Base-by-base conservation (phyloP, 2,113 vertebrate species). In the Ciconia boyciana region DNA sequence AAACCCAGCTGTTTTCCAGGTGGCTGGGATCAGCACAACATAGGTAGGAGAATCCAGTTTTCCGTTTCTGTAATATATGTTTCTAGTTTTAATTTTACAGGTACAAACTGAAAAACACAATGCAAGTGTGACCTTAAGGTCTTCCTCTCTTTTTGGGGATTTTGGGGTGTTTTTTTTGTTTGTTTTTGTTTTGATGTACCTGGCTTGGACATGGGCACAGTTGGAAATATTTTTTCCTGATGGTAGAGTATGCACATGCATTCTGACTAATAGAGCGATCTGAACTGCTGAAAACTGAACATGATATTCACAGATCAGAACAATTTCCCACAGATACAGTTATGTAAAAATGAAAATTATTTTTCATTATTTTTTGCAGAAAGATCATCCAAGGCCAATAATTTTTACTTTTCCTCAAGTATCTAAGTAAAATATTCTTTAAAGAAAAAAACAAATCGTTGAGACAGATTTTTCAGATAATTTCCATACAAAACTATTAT, bases 1-100 rank as follows among this genome's bases (percentile, higher is more conserved):
- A 49, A 58, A 9, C 34, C 8, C 0, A 1, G 2, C 61, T 61
- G 36, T 16, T 49, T 58, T 13, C 55, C 1, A 0, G 41, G 31
- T n/a, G 16, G 2, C 16, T 64, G 39, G 65, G 31, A 41, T 32
- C 46, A 58, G 61, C 46, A 44, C 18, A 4, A 7, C 24, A 25
- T 7, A 24, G 11, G 7, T 0, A 2, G 88, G 22, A 88, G 11
- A n/a, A 74, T n/a, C 41, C 29, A 28, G 8, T 18, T 46, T 21
- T 41, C 69, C 43, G 5, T 44, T 11, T 18, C 39, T 41, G 5
- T 25, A 13, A 46, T 25, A 31, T 0, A 1, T 4, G 4, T 9
- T 71, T 21, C 57, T 16, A 48, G 3, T 36, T 46, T 18, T 32
- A 32, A 5, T 26, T 36, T 81, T n/a, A 84, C 34, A 64, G 6